Conservation (phyloP, 1,140 invertebrate species). For the Lasioglossum albipes region DNA sequence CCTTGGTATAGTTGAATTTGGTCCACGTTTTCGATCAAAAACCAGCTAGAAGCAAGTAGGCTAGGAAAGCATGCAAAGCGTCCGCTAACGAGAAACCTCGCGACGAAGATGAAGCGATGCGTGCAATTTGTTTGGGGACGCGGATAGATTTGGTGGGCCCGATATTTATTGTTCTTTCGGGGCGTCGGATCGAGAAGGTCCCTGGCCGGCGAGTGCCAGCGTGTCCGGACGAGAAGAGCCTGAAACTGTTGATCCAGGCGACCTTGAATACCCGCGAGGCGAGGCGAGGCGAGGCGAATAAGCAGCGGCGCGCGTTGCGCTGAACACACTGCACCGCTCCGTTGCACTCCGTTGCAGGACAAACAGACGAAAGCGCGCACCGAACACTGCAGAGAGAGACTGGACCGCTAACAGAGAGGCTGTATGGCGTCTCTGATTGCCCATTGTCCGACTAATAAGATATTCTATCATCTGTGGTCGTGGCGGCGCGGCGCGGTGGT, state of each 20-base stretch:
- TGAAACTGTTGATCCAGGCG: slow-evolving; percentile 42
- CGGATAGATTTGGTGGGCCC: neutral
- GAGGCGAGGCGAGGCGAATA: too few relatives aligned
- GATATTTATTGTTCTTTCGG: slow-evolving; percentile 34
- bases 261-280: slow-evolving; percentile 53
- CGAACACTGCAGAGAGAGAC: slow-evolving; percentile 50
- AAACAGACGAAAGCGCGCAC: slow-evolving; percentile 47
- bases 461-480: slow-evolving; percentile 74
- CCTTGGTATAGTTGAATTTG: too few relatives aligned
- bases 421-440: slow-evolving; percentile 77
- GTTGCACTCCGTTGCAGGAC: slow-evolving; percentile 46
- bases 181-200: slow-evolving; percentile 23
- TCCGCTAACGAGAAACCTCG: neutral
- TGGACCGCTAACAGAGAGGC: slow-evolving; percentile 72
- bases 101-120: neutral
- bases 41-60: too few relatives aligned
- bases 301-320: too few relatives aligned
- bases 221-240: neutral
- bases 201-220: neutral
- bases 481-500: slow-evolving; percentile 50
- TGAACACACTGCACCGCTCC: too few relatives aligned
- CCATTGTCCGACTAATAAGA: slow-evolving; percentile 79
- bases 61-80: neutral
- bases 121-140: neutral
- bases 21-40: too few relatives aligned